Conservation (phyloP, 2,113 vertebrate species). For the Gnathonemus longibarbis region DNA sequence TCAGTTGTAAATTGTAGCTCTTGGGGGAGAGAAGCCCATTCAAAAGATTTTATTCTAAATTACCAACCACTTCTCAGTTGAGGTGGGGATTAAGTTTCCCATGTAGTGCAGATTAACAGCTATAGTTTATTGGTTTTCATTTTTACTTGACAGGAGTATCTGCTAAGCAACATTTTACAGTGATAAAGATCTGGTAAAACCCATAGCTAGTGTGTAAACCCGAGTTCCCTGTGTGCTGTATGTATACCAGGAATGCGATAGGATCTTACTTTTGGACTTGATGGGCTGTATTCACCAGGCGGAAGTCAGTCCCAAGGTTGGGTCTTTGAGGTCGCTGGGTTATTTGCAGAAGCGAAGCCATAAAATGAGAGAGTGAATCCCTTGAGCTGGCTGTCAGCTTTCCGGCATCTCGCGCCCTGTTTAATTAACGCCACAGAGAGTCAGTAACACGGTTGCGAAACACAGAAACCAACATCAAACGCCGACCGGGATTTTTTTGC, state of each 20-base stretch:
- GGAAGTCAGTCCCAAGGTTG: background rate
- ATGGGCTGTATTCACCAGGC: background rate
- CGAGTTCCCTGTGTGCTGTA: background rate
- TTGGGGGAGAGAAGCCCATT: background rate
- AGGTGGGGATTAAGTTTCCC: background rate
- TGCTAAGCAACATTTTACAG: background rate
- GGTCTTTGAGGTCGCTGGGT: background rate
- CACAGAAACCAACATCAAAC: background rate
- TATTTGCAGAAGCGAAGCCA: background rate
- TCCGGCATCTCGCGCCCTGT: background rate
- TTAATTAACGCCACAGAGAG: background rate
- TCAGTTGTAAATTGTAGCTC: background rate
- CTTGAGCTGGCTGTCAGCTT: background rate
- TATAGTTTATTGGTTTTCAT: background rate
- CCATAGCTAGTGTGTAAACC: background rate
- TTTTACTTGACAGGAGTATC: background rate
- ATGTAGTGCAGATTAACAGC: background rate
- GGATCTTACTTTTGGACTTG: background rate
- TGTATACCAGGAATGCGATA: background rate
- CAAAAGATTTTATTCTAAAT: background rate
- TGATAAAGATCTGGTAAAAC: background rate
- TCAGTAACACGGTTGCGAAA: background rate
- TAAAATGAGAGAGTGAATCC: background rate
- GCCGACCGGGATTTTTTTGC: constrained; percentile 12
- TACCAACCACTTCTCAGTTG: background rate